These are phyloP conservation scores for Lepidochitona cinerea DNA, from an alignment of 2,888 invertebrate species.

Conservation along the genomic window DNA sequence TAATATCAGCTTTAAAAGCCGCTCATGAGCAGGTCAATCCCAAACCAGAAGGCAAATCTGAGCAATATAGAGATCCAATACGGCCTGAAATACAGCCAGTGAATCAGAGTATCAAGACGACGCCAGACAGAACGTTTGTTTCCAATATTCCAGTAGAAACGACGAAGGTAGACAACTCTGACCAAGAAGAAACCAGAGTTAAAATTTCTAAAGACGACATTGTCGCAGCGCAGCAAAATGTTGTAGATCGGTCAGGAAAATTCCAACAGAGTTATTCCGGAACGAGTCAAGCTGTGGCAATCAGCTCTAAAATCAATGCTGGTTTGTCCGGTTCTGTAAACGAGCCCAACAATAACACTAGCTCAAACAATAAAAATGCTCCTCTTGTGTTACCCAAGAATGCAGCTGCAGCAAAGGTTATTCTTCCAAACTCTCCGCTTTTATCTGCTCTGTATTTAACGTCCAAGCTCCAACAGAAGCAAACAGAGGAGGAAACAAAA, in stretches of 20 bases:
- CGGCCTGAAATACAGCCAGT: too few species aligned
- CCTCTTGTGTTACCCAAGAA: background rate
- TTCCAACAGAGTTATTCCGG: background rate
- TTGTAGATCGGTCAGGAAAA: background rate
- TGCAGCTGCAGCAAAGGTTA: background rate
- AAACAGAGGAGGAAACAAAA: background rate
- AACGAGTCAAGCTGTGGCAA: background rate
- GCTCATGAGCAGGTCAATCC: too few species aligned
- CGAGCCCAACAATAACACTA: background rate
- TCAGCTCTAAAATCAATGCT: background rate
- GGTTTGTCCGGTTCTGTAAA: background rate
- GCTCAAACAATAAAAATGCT: background rate
- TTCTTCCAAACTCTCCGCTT: background rate
- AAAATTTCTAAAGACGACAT: too few species aligned
- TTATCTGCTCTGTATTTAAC: background rate
- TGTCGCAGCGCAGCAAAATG: background rate
- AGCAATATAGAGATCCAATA: too few species aligned
- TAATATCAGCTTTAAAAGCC: too few species aligned
- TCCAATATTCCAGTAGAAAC: too few species aligned
- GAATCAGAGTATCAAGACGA: too few species aligned
- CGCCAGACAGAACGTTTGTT: too few species aligned
- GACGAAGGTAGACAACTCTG: too few species aligned
- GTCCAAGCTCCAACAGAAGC: background rate
- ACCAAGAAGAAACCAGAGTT: too few species aligned
- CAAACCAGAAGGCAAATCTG: too few species aligned